A percentile compares a stretch with the other conserved stretches of the same genome.
Conservation (phyloP, 2,113 vertebrate species). For the human region GRCh38 chr18:38284501-38285000, state of each 20-base stretch:
- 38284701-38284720: conserved; percentile 35
- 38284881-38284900: conserved; percentile 64
- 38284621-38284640: neutral
- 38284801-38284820: conserved; percentile 76
- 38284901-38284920: conserved; percentile 53
- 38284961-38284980: conserved; percentile 59
- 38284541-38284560: neutral
- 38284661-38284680: neutral
- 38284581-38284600: neutral
- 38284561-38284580: conserved; percentile 38
- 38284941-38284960: conserved; percentile 52
- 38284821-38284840: conserved; percentile 50
- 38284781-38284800: conserved; percentile 71
- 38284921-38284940: conserved; percentile 46
- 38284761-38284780: conserved; percentile 66
- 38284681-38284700: neutral
- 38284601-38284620: neutral
- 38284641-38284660: conserved; percentile 18
- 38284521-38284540: neutral
- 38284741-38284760: conserved; percentile 62
- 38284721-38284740: conserved; percentile 67
- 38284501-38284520: conserved; percentile 24
- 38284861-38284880: conserved; percentile 60
- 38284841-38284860: conserved; percentile 44
- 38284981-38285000: conserved; percentile 52